Conservation (phyloP, 2,113 vertebrate species). For the Anolis sagrei region DNA sequence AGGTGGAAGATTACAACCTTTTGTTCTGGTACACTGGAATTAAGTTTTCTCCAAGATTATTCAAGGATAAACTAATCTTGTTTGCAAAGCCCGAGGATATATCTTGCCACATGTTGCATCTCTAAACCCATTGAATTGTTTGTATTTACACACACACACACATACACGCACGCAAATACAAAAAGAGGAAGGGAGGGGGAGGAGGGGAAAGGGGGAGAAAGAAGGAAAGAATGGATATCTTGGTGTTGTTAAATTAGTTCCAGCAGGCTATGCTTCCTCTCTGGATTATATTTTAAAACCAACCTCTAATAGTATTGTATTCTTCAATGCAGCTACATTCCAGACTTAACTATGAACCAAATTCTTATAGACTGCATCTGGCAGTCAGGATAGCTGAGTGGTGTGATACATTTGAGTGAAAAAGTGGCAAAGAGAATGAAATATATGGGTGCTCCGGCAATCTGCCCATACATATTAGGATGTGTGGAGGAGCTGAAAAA, state of each 20-base stretch:
- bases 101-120: not conserved
- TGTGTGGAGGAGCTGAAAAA: too few relatives aligned
- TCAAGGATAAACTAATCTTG: not conserved
- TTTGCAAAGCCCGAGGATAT: not conserved
- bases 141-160: constrained; percentile 14
- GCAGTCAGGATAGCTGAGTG: not conserved
- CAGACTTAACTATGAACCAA: not conserved
- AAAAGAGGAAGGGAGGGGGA: not conserved
- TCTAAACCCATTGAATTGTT: not conserved
- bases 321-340: not conserved
- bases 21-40: constrained; percentile 4
- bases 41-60: constrained; percentile 16
- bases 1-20: not conserved
- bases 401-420: not conserved
- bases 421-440: not conserved
- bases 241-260: not conserved
- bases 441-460: too few relatives aligned
- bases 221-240: too few relatives aligned
- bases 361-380: not conserved
- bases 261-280: not conserved
- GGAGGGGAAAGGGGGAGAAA: not conserved
- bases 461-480: too few relatives aligned
- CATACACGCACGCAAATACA: not conserved
- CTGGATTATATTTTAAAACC: not conserved
- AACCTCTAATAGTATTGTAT: not conserved